A percentile compares a stretch with the other conserved stretches of the same genome.
Conservation (phyloP, 2,113 vertebrate genomes). For the Urocolius indicus region DNA sequence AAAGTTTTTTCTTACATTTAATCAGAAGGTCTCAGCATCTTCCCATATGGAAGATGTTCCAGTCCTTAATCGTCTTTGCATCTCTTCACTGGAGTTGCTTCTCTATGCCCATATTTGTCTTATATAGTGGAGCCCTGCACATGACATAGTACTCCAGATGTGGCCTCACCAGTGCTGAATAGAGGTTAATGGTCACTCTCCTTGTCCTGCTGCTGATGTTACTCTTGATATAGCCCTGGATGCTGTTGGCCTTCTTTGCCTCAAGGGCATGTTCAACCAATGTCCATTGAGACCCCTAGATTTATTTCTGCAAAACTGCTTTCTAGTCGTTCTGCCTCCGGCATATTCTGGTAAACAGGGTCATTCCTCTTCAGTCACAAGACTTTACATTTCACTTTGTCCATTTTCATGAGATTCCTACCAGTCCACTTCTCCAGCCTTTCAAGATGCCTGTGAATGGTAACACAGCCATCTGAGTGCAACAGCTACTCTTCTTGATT, state of each 20-base stretch:
- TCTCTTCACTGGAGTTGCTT: not conserved
- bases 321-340: fast-evolving
- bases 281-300: not conserved
- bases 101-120: not conserved
- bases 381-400: not conserved
- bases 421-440: not conserved
- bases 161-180: not conserved
- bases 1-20: not conserved
- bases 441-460: not conserved
- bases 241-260: not conserved
- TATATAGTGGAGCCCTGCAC: not conserved
- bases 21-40: not conserved
- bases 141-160: not conserved
- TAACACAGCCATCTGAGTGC: not conserved
- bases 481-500: not conserved
- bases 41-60: not conserved
- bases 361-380: not conserved
- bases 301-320: not conserved
- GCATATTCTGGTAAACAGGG: not conserved
- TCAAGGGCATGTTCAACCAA: not conserved
- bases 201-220: not conserved
- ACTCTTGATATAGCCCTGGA: not conserved
- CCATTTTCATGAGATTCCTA: not conserved
- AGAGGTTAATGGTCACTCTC: not conserved
- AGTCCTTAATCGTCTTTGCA: not conserved